Percentiles rank a stretch among this genome's conserved stretches.
phyloP scores from a whole-genome alignment of 2,113 vertebrate genomes.

The Microtus ochrogaster region DNA sequence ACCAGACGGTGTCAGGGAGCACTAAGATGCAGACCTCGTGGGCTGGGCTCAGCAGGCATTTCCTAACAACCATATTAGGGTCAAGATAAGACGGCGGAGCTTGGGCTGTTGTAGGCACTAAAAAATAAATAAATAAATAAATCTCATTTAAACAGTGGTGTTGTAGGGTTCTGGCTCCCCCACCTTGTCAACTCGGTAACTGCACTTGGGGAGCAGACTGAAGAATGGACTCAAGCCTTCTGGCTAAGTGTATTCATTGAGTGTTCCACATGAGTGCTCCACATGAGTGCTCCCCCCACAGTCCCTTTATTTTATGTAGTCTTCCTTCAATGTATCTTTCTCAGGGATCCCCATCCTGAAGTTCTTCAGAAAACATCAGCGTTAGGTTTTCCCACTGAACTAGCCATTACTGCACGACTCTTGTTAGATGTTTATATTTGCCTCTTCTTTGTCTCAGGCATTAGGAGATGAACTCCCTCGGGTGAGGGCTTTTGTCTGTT shows the following conservation, averaged over 20 bases:
- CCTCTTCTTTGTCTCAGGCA: background rate
- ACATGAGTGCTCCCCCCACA: too few species aligned
- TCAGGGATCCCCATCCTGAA: background rate
- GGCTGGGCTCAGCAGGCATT: conserved; percentile 1
- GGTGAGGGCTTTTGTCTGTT: background rate
- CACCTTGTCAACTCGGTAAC: conserved; percentile 77
- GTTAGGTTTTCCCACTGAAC: background rate
- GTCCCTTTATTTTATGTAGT: too few species aligned
- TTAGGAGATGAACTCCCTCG: background rate
- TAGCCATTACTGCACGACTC: background rate
- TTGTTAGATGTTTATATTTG: background rate
- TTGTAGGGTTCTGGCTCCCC: conserved; percentile 77
- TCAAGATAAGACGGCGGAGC: conserved; percentile 11
- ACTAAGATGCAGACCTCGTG: conserved; percentile 9
- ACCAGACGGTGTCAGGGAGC: conserved; percentile 35
- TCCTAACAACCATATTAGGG: background rate
- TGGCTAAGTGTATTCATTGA: background rate
- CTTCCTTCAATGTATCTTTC: background rate
- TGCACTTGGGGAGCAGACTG: conserved; percentile 48
- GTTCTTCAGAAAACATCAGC: background rate
- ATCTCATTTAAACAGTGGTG: conserved; percentile 67
- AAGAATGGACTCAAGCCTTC: background rate
- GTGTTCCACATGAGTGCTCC: too few species aligned
- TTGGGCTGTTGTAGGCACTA: background rate
- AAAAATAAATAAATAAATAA: background rate